phyloP scores from a whole-genome alignment of 2,113 vertebrate species.

The Tragelaphus buxtoni region DNA sequence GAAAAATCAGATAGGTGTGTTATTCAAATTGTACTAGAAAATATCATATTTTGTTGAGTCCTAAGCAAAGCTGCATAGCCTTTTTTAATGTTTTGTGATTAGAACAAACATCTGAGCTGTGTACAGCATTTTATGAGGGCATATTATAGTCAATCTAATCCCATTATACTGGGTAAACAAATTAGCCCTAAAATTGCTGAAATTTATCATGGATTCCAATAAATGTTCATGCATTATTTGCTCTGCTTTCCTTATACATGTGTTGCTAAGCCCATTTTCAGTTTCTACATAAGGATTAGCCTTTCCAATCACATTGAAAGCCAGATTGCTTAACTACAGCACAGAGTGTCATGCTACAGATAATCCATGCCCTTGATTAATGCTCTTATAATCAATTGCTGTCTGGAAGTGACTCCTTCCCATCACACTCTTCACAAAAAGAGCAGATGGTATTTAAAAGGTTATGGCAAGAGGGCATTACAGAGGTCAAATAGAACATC shows the following conservation, averaged over 20 bases:
- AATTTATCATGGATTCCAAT: slow-evolving; percentile 65
- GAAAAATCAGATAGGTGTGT: not conserved
- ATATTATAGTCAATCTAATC: slow-evolving; percentile 37
- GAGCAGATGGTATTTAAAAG: slow-evolving; percentile 96
- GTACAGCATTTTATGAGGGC: not conserved
- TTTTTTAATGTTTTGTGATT: not conserved
- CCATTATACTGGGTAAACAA: slow-evolving; percentile 63
- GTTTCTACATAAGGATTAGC: slow-evolving; percentile 84
- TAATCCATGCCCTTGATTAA: slow-evolving; percentile 98
- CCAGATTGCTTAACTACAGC: slow-evolving; percentile 95
- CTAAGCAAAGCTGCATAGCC: not conserved
- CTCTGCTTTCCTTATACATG: slow-evolving; percentile 61
- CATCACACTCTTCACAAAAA: slow-evolving; percentile 90
- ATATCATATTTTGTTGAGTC: not conserved
- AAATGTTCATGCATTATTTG: slow-evolving; percentile 72
- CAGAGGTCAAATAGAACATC: slow-evolving; percentile 89
- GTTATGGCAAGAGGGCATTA: slow-evolving; percentile 86
- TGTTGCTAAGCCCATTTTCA: slow-evolving; percentile 75
- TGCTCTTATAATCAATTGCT: slow-evolving; percentile 96
- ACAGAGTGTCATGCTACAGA: slow-evolving; percentile 85
- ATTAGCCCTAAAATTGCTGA: slow-evolving; percentile 64
- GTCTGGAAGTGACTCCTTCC: slow-evolving; percentile 90
- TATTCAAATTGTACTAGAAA: not conserved
- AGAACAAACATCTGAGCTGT: not conserved
- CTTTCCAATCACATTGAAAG: slow-evolving; percentile 91